Base-by-base conservation (phyloP, 2,797 vertebrate genomes). In the Tarsius wallacei region DNA sequence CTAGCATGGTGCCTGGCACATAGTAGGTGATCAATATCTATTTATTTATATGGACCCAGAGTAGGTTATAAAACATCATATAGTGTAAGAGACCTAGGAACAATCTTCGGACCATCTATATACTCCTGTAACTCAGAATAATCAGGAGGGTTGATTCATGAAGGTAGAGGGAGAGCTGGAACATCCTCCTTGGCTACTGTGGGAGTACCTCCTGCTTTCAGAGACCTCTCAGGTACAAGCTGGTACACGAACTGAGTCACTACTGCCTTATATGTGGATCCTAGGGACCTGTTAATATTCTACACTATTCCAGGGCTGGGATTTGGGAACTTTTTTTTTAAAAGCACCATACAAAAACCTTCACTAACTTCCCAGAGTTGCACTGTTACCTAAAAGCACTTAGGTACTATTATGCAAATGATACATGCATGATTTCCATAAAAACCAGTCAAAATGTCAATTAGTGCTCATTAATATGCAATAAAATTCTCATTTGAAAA, bases 381-480 rank as follows among this genome's bases (percentile, higher is more conserved):
- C 36, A 59, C 53, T 57, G 84, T 82, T 28, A 87, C 89, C 66
- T 73, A 91, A 90, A 97, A 97, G 76, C 96, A 77, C 64, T 96
- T 78, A 96, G 80, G 70, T 80, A 61, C 93, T 92, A 91, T 96
- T 97, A 90, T 47, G 24, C 83, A 97, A 98, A 96, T 0, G 0
- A 80, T 77, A 97, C 26, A 7, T 22, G 1, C 1, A 9, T 15
- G 73, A 94, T 28, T 47, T 31, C 87, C 92, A 90, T 97, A 97
- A 97, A 93, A 98, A 87, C 59, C 63, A 97, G 96, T 91, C 95
- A 94, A 0, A 22, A 95, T 92, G 93, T 96, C 91, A 98, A 97
- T 98, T 98, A 98, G 95, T 0, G 0, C 87, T 98, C 96, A 98
- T 98, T 98, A 97, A 98, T 97, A 98, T 98, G 98, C 98, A 97